Base-by-base conservation (phyloP, 2,888 invertebrate genomes). In the Pediacus dermestoides region DNA sequence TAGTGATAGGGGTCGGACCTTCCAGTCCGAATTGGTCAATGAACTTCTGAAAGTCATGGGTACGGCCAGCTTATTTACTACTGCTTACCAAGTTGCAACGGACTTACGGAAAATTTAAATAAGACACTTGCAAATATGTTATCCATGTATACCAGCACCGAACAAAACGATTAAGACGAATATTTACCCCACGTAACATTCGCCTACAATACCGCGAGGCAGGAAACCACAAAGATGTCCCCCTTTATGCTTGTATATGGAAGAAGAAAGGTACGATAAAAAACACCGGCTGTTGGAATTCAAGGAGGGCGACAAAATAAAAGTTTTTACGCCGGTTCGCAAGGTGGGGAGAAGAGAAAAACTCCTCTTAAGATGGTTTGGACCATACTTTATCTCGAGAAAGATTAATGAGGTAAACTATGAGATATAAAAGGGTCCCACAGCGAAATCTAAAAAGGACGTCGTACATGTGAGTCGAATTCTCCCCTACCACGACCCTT, bases 321-420 rank as follows among this genome's bases (percentile, higher is more conserved):
- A 52, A 36, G 50, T 57, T 1, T 54, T 50, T 25, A 50, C 47
- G 1, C 51, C 57, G 1, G 40, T 46, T 3, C 18, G 52, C 4
- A 52, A 49, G 30, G 39, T 54, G 8, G 54, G 53, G 1, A 30
- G 34, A 37, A 52, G 43, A 16, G 45, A 52, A 22, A 55, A 56
- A 45, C 34, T 53, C 1, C 16, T 53, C n/a, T 22, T 51, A 3
- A 39, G 40, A 26, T 53, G 46, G 48, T 50, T 40, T 28, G 55
- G 52, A n/a, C 52, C 52, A 1, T 53, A 51, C 26, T 35, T 42
- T 16, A 41, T 53, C 6, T 26, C 34, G 3, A 31, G 34, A 4
- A 56, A 52, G 36, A 28, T 21, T 7, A 31, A 37, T 4, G 36
- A 50, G 4, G 48, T 51, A n/a, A 40, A 50, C 26, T 52, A 53